Conservation (phyloP, 2,797 vertebrate genomes). For the Danio albolineatus region DNA sequence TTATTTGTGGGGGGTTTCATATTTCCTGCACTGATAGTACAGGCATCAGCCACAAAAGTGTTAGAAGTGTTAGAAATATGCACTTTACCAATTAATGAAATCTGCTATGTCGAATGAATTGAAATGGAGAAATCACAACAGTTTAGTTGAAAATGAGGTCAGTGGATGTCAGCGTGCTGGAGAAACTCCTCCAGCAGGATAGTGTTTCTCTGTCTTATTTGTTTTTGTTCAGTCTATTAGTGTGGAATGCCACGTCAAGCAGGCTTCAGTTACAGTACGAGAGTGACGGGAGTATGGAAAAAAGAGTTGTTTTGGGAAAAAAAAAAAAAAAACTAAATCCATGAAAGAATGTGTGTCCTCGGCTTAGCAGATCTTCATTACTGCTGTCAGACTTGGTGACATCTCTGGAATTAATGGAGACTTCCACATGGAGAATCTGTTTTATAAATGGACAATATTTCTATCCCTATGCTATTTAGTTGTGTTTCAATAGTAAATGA, state of each 20-base stretch:
- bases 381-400: slow-evolving; percentile 11
- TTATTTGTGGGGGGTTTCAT: no score
- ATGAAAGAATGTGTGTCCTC: slow-evolving; percentile 67
- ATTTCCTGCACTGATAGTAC: no score
- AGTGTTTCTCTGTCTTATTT: slow-evolving; percentile 34
- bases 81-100: no score
- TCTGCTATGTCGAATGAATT: slow-evolving; percentile 2
- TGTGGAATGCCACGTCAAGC: slow-evolving; percentile 58
- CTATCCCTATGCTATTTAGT: not conserved
- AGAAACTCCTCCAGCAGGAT: slow-evolving; percentile 23
- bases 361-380: slow-evolving; percentile 34
- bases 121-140: not conserved
- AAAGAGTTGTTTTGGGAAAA: slow-evolving; percentile 49
- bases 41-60: no score
- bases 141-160: slow-evolving; percentile 10
- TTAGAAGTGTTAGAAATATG: no score
- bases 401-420: not conserved
- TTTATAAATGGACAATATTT: not conserved
- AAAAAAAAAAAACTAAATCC: slow-evolving; percentile 51
- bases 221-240: slow-evolving; percentile 39
- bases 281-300: slow-evolving; percentile 61
- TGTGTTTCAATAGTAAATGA: not conserved
- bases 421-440: not conserved
- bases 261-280: slow-evolving; percentile 52
- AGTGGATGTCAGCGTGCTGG: slow-evolving; percentile 19